phyloP scores from a whole-genome alignment of 2,797 vertebrate species.

The Bradypus variegatus region DNA sequence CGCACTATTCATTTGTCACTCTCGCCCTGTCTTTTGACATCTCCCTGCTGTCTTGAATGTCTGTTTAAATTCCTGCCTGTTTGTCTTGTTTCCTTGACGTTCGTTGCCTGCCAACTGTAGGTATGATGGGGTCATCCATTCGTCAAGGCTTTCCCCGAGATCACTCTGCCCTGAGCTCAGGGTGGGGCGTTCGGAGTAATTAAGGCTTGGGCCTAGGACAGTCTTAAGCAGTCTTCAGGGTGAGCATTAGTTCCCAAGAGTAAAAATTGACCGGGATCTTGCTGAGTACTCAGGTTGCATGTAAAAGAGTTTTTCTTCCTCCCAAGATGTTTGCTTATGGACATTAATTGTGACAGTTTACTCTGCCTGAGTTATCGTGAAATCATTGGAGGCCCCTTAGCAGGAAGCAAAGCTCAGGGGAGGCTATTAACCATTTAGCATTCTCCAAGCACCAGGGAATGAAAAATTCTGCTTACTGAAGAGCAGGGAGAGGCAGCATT shows the following conservation, averaged over 20 bases:
- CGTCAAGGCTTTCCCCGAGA: slow-evolving; percentile 25
- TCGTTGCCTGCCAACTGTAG: slow-evolving; percentile 44
- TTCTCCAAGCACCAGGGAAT: slow-evolving; percentile 52
- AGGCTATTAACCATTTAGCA: slow-evolving; percentile 53
- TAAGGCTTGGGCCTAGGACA: neutral
- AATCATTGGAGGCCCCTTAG: slow-evolving; percentile 42
- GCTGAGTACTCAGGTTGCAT: neutral
- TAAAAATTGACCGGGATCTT: neutral
- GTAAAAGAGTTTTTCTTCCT: slow-evolving; percentile 37
- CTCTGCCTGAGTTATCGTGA: slow-evolving; percentile 37
- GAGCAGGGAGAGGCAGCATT: slow-evolving; percentile 37
- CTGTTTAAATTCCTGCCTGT: slow-evolving; percentile 45
- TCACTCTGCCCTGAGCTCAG: neutral
- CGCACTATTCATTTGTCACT: slow-evolving; percentile 22
- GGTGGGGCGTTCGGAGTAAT: neutral
- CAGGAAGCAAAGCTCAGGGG: slow-evolving; percentile 49
- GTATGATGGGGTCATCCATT: slow-evolving; percentile 55
- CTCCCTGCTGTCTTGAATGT: slow-evolving; percentile 14
- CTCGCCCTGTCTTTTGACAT: neutral
- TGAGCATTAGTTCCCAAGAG: neutral
- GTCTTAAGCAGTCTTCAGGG: neutral
- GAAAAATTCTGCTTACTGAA: slow-evolving; percentile 38
- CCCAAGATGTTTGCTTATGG: slow-evolving; percentile 37
- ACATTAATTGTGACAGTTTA: slow-evolving; percentile 56
- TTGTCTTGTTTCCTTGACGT: slow-evolving; percentile 58